Conservation (phyloP, 1,140 invertebrate genomes). For the Drosophila azteca region DNA sequence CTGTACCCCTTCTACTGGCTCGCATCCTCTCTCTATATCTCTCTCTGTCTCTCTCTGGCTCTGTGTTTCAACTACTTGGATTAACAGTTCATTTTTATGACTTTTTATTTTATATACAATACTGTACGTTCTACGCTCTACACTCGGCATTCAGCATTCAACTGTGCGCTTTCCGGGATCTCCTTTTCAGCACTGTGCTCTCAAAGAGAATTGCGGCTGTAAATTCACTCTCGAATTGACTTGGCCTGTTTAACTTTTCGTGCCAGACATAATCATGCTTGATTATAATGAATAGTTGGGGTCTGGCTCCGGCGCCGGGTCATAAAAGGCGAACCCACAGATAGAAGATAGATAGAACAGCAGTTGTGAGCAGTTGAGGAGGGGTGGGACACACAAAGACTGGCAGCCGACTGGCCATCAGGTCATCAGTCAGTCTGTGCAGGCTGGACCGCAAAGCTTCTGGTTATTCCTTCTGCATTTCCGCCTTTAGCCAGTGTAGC, state of each 20-base stretch:
- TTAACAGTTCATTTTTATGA: conserved; percentile 72
- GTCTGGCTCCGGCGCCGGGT: conserved; percentile 30
- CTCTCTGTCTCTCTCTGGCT: conserved; percentile 1
- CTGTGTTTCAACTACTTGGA: conserved; percentile 69
- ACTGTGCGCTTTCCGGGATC: conserved; percentile 11
- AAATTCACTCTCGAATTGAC: conserved; percentile 69
- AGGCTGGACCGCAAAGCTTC: conserved; percentile 23
- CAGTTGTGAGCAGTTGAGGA: too few relatives aligned
- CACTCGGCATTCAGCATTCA: conserved; percentile 1
- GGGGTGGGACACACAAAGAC: not conserved
- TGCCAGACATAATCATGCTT: conserved; percentile 59
- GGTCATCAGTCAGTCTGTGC: conserved; percentile 44
- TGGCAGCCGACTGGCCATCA: conserved; percentile 4
- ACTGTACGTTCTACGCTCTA: conserved; percentile 14
- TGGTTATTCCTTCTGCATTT: conserved; percentile 26
- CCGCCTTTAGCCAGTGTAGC: conserved; percentile 27
- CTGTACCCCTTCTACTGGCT: too few relatives aligned
- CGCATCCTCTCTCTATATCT: too few relatives aligned
- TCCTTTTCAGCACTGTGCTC: conserved; percentile 22
- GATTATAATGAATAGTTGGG: conserved; percentile 68
- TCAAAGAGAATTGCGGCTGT: conserved; percentile 8
- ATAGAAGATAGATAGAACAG: too few relatives aligned
- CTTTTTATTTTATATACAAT: conserved; percentile 67
- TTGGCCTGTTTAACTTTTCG: conserved; percentile 62
- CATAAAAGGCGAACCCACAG: conserved; percentile 24